Base-by-base conservation (phyloP, 2,113 vertebrate species). In the Coregonus clupeaformis region DNA sequence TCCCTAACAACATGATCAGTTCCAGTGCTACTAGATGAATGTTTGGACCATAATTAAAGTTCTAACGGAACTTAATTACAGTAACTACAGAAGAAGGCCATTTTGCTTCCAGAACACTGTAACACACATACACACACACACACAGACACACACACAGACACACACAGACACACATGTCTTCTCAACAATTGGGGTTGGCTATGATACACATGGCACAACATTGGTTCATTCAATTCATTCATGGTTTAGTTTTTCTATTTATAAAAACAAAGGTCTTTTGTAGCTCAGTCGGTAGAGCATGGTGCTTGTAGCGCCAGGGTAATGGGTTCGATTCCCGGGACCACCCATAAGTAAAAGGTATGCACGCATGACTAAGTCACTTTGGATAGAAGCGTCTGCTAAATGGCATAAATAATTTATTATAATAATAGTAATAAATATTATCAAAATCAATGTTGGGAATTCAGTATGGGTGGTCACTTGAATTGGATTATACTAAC, bases 91-190 rank as follows among this genome's bases (percentile, higher is more conserved):
- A 83, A 79, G 7, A 77, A 79, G 72, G 67, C 67, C 11, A 3
- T 29, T 65, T 5, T 80, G 59, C 69, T 77, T 47, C 63, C 85
- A 76, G 79, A 86, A 85, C 82, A 82, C 72, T 60, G 2, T 59
- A 75, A 86, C 83, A 86, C 89, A 83, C 84, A 47, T 72, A 82
- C 88, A 89, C 63, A 85, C 89, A 86, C 87, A 89, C 86, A 84
- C 79, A 86, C 80, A 87, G 82, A 88, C 89, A 81, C 84, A 85
- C 82, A 82, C 72, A 82, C 86, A 89, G 32, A 85, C 89, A 87
- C 86, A 88, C 87, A 83, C 79, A 87, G 78, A 42, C 36, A 42
- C 2, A 2, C 36, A 42, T 7, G 6, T 16, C 13, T 68, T 77
- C 76, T 72, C 22, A 78, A 69, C 64, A 77, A 57, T 16, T 12